Conservation (phyloP, 2,113 vertebrate genomes). For the Pipa parva region DNA sequence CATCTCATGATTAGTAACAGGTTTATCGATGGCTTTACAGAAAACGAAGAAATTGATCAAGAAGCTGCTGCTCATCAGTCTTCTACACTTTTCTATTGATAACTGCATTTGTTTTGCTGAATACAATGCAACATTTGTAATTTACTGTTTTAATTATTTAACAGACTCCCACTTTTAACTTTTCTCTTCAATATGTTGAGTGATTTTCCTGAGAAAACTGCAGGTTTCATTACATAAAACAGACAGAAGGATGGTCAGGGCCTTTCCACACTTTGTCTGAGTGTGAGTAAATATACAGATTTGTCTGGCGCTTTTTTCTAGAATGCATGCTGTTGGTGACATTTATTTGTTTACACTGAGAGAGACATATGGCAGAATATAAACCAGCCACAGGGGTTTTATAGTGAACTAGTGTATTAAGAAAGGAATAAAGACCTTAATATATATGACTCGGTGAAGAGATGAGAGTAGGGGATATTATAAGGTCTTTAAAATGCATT, state of each 20-base stretch:
- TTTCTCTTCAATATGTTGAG: slow-evolving; percentile 41
- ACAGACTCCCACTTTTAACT: slow-evolving; percentile 21
- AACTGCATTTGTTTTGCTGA: not conserved
- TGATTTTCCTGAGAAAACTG: slow-evolving; percentile 37
- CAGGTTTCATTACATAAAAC: slow-evolving; percentile 40
- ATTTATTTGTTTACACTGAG: slow-evolving; percentile 24
- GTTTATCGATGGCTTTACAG: slow-evolving; percentile 3
- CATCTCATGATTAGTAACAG: not conserved
- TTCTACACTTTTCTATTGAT: slow-evolving; percentile 1
- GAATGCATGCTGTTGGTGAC: slow-evolving; percentile 17
- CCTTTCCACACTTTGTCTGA: slow-evolving; percentile 26
- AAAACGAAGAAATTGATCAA: slow-evolving; percentile 3
- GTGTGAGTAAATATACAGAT: slow-evolving; percentile 32
- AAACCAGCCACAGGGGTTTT: not conserved
- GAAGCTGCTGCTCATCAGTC: not conserved
- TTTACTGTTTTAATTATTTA: slow-evolving; percentile 20
- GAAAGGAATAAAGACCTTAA: not conserved
- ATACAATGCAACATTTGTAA: not conserved
- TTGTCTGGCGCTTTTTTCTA: slow-evolving; percentile 10
- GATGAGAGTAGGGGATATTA: no score
- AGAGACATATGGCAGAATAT: slow-evolving; percentile 14
- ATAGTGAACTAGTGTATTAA: not conserved
- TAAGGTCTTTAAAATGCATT: no score
- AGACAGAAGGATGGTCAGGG: slow-evolving; percentile 39
- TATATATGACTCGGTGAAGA: not conserved